Base-by-base conservation (phyloP, 2,113 vertebrate species). In the Plectropomus leopardus region DNA sequence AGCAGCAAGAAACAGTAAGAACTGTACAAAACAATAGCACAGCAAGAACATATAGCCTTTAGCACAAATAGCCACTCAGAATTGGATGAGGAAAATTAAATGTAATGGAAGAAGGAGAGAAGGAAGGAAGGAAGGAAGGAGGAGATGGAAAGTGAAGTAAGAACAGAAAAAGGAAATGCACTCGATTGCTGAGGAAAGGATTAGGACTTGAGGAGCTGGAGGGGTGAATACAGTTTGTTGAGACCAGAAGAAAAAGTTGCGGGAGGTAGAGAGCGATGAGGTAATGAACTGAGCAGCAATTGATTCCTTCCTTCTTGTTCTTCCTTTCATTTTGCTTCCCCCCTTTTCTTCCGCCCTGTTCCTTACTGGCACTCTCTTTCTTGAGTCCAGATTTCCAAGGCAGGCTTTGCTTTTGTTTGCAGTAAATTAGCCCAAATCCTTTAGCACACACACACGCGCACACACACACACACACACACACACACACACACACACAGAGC, bases 331-430 rank as follows among this genome's bases (percentile, higher is more conserved):
- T 57, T 54, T 23, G 19, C 50, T 54, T 70, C 50, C 40, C 2
- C 42, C 44, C 23, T 9, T 21, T 55, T 19, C 14, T 50, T 23
- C 55, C 36, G 1, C 57, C 16, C 36, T 65, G 3, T 57, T 72
- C 3, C n/a, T 63, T 60, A 60, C 47, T 77, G 69, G 10, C 36
- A 34, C 58, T 10, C 32, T 65, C 9, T 5, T 34, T 19, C 34
- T 63, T 42, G n/a, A 48, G 71, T 77, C 60, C 47, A 61, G 53
- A 71, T 70, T 76, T 50, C 70, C 45, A 23, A 72, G 42, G 40
- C 63, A 5, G 76, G 75, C 66, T 55, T 72, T 76, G 63, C 71
- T 82, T 82, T 90, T 76, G 74, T 87, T 90, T 84, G 84, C 57
- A 51, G 73, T 36, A 80, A 78, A 89, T 78, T 63, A 73, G 53